Base-by-base conservation (phyloP, 2,888 invertebrate genomes). In the Troilus luridus region DNA sequence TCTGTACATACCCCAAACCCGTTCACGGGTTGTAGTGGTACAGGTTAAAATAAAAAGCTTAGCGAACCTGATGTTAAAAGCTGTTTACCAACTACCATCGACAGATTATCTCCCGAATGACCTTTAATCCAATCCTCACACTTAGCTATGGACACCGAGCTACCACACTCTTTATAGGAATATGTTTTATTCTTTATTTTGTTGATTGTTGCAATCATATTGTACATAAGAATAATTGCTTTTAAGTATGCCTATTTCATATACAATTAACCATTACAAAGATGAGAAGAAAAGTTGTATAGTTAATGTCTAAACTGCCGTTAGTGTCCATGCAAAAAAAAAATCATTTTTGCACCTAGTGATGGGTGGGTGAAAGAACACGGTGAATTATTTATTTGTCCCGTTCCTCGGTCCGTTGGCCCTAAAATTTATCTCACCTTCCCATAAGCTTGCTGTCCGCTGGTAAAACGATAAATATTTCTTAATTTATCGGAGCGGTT, bases 371-470 rank as follows among this genome's bases (percentile, higher is more conserved):
- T n/a, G 10, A 85, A 85, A 85, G 85, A 85, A 85, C 54, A 54
- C 10, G 56, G 56, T n/a, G 54, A 56, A 85, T 56, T 85, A 85
- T 85, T 85, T 85, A 85, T 56, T 85, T 58, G n/a, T 85, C 54
- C 85, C 85, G 85, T 85, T 85, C 21, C 54, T 85, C 21, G 56
- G 72, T 77, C 41, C 72, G 41, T 41, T 41, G 72, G 72, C 72
- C 72, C 72, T 17, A 14, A 27, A 77, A 77, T 77, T 77, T 77
- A 41, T 41, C 27, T 77, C 72, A 77, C 27, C 72, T 8, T 77
- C 17, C 72, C 72, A 41, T 77, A 17, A 77, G 41, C 72, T 17
- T 8, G 27, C 17, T 8, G 7, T 17, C 19, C 41, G 72, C 72
- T 77, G 41, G 41, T 77, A 77, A 19, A 77, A 17, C 19, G 3